Percentiles rank a stretch among this genome's conserved stretches.
These are phyloP conservation scores for Numenius arquata DNA, from an alignment of 2,113 vertebrate species.

Conservation along the genomic window DNA sequence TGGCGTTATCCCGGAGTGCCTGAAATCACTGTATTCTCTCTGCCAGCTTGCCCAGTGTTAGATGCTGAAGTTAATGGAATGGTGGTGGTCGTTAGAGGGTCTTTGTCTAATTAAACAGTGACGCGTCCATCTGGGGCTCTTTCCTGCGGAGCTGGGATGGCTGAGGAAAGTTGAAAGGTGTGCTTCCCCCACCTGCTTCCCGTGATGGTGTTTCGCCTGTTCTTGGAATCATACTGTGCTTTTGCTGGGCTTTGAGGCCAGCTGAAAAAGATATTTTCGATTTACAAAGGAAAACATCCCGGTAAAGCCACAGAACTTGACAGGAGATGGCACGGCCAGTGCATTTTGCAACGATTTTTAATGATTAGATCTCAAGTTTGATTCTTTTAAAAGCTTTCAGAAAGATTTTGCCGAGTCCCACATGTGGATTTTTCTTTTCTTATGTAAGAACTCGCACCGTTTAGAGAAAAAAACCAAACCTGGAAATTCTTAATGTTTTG, in stretches of 20 bases:
- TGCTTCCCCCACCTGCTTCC: neutral
- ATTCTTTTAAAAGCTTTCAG: neutral
- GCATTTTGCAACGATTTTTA: neutral
- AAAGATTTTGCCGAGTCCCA: neutral
- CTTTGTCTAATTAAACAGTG: neutral
- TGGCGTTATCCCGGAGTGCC: neutral
- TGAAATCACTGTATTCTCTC: accelerated
- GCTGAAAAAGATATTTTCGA: neutral
- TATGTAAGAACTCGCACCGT: neutral
- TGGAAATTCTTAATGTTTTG: neutral
- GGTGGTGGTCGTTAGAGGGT: neutral
- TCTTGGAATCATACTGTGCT: neutral
- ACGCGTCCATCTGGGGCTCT: no score
- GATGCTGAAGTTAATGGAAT: neutral
- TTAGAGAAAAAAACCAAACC: neutral
- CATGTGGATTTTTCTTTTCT: neutral
- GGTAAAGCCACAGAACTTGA: neutral
- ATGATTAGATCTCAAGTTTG: neutral
- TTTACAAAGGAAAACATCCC: neutral
- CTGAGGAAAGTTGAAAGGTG: neutral
- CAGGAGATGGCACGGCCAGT: neutral
- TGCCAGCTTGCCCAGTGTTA: neutral
- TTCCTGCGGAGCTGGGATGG: neutral
- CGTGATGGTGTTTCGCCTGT: neutral
- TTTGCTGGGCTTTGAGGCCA: neutral